A percentile compares a stretch with the other conserved stretches of the same genome.
Evolutionary conservation across 1,140 invertebrate genomes (phyloP).

Genomic region (Calosoma granatense): DNA sequence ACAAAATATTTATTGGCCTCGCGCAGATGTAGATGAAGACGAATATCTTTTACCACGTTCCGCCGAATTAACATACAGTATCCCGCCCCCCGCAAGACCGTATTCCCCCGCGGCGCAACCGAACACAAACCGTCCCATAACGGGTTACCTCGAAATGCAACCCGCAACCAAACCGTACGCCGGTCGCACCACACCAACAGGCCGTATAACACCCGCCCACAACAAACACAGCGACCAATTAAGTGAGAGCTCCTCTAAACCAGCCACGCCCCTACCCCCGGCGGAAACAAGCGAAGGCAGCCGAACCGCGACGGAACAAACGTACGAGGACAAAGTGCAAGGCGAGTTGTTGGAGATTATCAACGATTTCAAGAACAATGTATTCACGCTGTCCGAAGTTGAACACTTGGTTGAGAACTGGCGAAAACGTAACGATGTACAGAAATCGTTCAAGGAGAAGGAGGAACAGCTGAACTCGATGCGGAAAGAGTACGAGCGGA

Average conservation of each 20-base stretch:
- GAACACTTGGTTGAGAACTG: conserved; percentile 76
- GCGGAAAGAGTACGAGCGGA: conserved; percentile 68
- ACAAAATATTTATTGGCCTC: too few species aligned
- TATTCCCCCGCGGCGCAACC: conserved; percentile 20
- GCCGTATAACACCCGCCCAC: neutral
- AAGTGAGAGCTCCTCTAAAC: neutral
- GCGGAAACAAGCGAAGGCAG: conserved; percentile 19
- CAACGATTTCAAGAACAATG: conserved; percentile 81
- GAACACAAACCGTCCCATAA: conserved; percentile 23
- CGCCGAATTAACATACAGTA: conserved; percentile 40
- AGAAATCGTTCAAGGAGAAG: conserved; percentile 75
- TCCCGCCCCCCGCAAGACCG: conserved; percentile 41
- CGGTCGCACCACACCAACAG: conserved; percentile 13
- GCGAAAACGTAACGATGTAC: conserved; percentile 74
- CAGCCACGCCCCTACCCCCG: conserved; percentile 27
- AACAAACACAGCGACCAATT: neutral
- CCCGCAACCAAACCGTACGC: conserved; percentile 11
- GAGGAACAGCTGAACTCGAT: conserved; percentile 69
- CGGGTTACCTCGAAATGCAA: conserved; percentile 44
- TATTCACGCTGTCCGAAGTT: conserved; percentile 72
- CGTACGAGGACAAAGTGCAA: conserved; percentile 41
- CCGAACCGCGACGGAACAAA: too few species aligned
- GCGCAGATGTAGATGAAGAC: conserved; percentile 29
- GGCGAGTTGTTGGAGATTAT: conserved; percentile 78
- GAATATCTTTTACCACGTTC: conserved; percentile 44